These are phyloP conservation scores for Telmatochromis sp. DNA, from an alignment of 2,113 vertebrate species.

Conservation along the genomic window DNA sequence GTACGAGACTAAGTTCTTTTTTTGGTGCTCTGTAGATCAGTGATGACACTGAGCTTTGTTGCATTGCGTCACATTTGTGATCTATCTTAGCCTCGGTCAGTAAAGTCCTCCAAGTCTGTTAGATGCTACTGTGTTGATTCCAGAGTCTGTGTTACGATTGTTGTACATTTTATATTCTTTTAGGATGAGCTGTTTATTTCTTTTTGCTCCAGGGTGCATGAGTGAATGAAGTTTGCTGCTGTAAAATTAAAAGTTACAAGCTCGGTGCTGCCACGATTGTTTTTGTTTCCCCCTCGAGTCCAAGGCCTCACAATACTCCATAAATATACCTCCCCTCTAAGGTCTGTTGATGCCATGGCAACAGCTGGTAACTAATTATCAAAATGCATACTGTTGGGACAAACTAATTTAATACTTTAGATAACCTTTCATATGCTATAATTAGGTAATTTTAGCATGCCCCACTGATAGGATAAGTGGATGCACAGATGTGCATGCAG, in stretches of 20 bases:
- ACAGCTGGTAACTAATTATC: not conserved
- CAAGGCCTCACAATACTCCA: not conserved
- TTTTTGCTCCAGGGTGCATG: not conserved
- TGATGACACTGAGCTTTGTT: not conserved
- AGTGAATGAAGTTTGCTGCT: fast-evolving
- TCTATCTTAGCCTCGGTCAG: fast-evolving
- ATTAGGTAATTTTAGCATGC: not conserved
- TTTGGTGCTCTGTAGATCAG: not conserved
- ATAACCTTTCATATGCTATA: not conserved
- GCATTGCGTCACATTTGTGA: not conserved
- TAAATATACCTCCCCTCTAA: not conserved
- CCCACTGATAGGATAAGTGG: not conserved
- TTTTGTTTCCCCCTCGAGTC: fast-evolving
- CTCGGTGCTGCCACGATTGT: not conserved
- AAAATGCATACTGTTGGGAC: not conserved
- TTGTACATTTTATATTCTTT: not conserved
- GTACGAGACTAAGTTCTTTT: fast-evolving
- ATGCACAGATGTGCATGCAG: not conserved
- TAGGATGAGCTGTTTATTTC: not conserved
- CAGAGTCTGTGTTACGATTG: fast-evolving
- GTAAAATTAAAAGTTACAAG: not conserved
- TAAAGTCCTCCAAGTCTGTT: not conserved
- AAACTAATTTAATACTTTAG: not conserved
- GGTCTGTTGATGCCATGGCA: not conserved
- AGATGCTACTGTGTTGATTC: not conserved